Conservation (phyloP, 2,888 invertebrate genomes). For the Cerceris rybyensis region DNA sequence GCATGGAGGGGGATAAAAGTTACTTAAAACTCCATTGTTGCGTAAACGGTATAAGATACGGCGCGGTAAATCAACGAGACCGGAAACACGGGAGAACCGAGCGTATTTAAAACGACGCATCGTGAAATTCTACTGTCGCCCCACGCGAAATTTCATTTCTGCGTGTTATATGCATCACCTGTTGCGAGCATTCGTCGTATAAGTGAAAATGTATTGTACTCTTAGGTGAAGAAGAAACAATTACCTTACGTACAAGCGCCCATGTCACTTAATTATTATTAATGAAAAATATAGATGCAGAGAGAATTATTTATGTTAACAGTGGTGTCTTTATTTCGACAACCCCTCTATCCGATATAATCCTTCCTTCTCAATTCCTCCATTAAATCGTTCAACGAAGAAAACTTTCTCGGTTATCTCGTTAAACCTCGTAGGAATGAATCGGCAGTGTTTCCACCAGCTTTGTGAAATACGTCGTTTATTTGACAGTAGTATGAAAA, state of each 20-base stretch:
- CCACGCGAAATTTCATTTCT: background rate
- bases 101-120: background rate
- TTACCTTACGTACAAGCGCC: conserved; percentile 69
- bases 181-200: conserved; percentile 12
- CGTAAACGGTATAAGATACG: background rate
- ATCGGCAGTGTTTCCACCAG: conserved; percentile 1
- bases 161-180: background rate
- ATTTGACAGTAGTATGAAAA: conserved; percentile 18
- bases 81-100: background rate
- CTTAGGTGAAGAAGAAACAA: conserved; percentile 34
- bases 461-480: conserved; percentile 13
- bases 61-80: background rate
- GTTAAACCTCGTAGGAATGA: background rate
- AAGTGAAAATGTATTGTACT: conserved; percentile 43
- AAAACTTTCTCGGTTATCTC: background rate
- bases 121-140: conserved; percentile 8
- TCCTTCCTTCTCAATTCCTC: background rate
- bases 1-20: background rate
- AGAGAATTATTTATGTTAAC: conserved; percentile 60
- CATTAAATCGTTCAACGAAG: background rate
- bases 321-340: conserved; percentile 11
- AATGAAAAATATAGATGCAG: conserved; percentile 64
- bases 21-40: background rate
- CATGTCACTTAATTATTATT: conserved; percentile 58
- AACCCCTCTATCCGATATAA: background rate